Conservation (phyloP, 1,140 invertebrate genomes). For the Macrobrachium nipponense region DNA sequence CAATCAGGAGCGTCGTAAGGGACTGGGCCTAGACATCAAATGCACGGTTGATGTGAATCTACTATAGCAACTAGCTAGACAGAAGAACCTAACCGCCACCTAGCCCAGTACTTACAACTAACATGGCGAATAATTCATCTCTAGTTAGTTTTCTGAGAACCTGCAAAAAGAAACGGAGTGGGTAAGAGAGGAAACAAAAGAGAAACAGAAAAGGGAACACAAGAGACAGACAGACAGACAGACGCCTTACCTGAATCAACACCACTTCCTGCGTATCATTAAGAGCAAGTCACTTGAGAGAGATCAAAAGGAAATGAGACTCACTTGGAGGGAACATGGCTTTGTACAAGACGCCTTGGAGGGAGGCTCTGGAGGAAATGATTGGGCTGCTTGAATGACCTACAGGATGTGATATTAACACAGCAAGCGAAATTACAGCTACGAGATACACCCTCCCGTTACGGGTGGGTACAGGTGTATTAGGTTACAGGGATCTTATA, state of each 20-base stretch:
- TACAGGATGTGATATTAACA: too few relatives aligned
- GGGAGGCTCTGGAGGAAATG: not conserved
- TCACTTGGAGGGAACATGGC: not conserved
- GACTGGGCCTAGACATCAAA: too few relatives aligned
- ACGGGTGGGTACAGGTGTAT: too few relatives aligned
- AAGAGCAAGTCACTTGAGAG: too few relatives aligned
- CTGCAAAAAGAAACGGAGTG: not conserved
- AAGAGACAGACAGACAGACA: not conserved
- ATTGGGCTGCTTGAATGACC: too few relatives aligned
- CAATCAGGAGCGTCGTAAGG: too few relatives aligned
- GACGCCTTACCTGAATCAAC: not conserved
- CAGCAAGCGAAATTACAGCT: too few relatives aligned
- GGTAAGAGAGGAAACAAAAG: not conserved
- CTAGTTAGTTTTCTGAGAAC: conserved; percentile 13
- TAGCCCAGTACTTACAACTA: conserved; percentile 11
- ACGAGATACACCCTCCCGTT: too few relatives aligned
- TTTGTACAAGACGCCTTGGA: not conserved
- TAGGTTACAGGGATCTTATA: too few relatives aligned
- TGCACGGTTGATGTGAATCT: too few relatives aligned
- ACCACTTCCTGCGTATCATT: not conserved
- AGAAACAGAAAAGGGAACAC: not conserved
- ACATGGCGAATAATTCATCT: not conserved
- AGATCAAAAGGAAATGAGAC: not conserved
- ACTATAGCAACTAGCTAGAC: too few relatives aligned
- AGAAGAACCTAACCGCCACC: too few relatives aligned